These are phyloP conservation scores for Calonectris borealis DNA, from an alignment of 2,113 vertebrate species.

Conservation along the genomic window DNA sequence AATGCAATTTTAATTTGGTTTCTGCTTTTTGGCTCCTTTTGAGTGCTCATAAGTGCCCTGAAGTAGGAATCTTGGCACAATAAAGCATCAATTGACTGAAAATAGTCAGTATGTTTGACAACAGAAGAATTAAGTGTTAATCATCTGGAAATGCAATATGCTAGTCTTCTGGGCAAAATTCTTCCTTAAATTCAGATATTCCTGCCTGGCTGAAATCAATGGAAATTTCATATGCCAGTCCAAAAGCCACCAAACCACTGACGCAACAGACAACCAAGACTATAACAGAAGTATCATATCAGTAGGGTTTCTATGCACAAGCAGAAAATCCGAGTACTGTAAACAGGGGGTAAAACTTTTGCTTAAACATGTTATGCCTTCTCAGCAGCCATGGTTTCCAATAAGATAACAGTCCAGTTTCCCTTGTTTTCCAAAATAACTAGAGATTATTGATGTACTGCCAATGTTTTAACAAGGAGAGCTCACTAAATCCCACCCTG, in stretches of 20 bases:
- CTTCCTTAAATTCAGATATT: neutral
- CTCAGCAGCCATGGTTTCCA: neutral
- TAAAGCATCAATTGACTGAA: neutral
- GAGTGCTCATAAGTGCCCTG: neutral
- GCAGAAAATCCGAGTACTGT: neutral
- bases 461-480: conserved; percentile 39
- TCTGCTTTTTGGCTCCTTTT: neutral
- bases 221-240: neutral
- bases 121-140: neutral
- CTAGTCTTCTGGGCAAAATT: neutral
- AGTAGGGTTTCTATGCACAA: neutral
- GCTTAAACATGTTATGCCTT: neutral
- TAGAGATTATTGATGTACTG: conserved; percentile 32
- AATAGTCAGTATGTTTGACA: neutral
- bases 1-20: neutral
- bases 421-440: conserved; percentile 53
- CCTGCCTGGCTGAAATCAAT: neutral
- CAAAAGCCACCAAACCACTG: neutral
- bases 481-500: conserved; percentile 30
- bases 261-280: neutral
- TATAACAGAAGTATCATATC: fast-evolving
- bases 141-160: neutral
- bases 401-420: neutral
- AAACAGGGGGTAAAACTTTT: neutral
- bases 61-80: neutral